These are phyloP conservation scores for Lepisosteus osseus DNA, from an alignment of 2,113 vertebrate genomes.

Conservation along the genomic window DNA sequence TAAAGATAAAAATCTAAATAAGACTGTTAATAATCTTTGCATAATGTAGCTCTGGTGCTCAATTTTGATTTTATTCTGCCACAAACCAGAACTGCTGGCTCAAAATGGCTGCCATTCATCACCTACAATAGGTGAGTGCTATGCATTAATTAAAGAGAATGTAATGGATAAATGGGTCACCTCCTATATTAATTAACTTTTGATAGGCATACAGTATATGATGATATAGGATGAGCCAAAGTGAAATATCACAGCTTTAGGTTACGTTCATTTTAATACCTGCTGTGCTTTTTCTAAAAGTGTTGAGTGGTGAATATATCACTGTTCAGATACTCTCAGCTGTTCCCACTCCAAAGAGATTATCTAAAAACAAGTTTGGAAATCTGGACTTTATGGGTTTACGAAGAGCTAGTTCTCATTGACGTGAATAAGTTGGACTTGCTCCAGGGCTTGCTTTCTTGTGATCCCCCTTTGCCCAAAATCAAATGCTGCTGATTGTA, in stretches of 20 bases:
- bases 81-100: too few relatives aligned
- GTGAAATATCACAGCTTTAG: neutral
- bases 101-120: too few relatives aligned
- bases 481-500: conserved; percentile 54
- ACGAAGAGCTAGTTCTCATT: conserved; percentile 47
- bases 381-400: neutral
- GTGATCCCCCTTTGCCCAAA: conserved; percentile 38
- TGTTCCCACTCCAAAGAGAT: neutral
- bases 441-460: conserved; percentile 26
- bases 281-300: neutral
- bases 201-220: too few relatives aligned
- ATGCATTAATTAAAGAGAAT: too few relatives aligned
- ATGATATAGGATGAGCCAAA: neutral
- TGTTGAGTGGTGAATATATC: neutral
- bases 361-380: neutral
- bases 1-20: too few relatives aligned
- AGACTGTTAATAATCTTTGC: too few relatives aligned
- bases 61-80: too few relatives aligned
- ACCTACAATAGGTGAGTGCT: too few relatives aligned
- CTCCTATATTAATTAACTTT: too few relatives aligned
- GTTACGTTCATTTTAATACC: neutral
- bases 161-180: too few relatives aligned
- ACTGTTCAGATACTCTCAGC: neutral
- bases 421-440: conserved; percentile 52
- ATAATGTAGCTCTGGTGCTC: too few relatives aligned